phyloP scores from a whole-genome alignment of 2,888 invertebrate species.

The Temnothorax ravouxi region DNA sequence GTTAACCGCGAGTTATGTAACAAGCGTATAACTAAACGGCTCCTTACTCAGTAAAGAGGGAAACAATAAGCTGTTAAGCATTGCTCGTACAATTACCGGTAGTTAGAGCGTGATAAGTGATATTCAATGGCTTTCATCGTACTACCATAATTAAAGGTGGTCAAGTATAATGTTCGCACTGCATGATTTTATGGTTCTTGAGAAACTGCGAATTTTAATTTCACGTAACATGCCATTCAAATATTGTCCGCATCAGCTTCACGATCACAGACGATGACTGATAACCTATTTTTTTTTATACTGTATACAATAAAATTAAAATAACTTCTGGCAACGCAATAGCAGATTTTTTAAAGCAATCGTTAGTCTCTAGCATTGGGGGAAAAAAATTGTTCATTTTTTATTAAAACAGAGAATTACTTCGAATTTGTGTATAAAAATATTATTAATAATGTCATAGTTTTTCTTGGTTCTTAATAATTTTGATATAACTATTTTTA shows the following conservation, averaged over 20 bases:
- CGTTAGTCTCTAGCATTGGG: neutral
- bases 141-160: slow-evolving; percentile 14
- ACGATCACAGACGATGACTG: neutral
- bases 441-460: neutral
- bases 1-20: slow-evolving; percentile 42
- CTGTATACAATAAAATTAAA: neutral
- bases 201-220: slow-evolving; percentile 23
- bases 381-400: neutral
- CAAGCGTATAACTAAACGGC: neutral
- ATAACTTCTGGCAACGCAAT: neutral
- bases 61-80: slow-evolving; percentile 40
- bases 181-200: slow-evolving; percentile 21
- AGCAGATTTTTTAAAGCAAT: neutral
- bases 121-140: slow-evolving; percentile 24
- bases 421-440: neutral
- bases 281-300: neutral
- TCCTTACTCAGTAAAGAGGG: slow-evolving; percentile 20
- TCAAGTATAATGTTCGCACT: neutral
- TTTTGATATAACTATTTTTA: slow-evolving; percentile 4
- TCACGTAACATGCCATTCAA: neutral
- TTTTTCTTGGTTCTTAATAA: neutral
- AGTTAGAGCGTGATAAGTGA: slow-evolving; percentile 33
- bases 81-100: slow-evolving; percentile 33
- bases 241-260: neutral
- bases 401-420: neutral